Percentiles rank a stretch among this genome's conserved stretches.
phyloP scores from a whole-genome alignment of 2,113 vertebrate genomes.

The Camelus bactrianus region DNA sequence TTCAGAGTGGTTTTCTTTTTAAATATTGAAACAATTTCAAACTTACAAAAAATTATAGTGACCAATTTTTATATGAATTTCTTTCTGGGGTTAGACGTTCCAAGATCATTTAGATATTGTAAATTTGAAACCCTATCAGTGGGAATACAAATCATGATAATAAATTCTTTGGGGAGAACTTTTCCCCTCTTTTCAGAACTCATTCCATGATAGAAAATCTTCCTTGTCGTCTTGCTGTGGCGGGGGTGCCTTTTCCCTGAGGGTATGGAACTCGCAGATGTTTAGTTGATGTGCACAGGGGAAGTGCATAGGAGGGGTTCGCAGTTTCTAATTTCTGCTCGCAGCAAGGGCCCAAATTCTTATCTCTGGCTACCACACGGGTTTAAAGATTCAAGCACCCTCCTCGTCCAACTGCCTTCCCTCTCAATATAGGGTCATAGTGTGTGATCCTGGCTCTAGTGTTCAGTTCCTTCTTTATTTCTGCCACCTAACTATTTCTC shows the following conservation, averaged over 20 bases:
- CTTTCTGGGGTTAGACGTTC: constrained; percentile 11
- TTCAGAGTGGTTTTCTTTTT: not conserved
- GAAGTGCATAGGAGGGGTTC: not conserved
- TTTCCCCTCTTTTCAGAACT: not conserved
- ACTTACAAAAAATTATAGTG: not conserved
- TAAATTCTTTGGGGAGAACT: not conserved
- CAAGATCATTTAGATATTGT: not conserved
- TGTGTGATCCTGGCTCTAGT: not conserved
- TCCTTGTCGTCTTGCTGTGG: not conserved
- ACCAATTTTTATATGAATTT: constrained; percentile 28
- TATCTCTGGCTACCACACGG: not conserved
- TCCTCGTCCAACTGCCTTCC: not conserved
- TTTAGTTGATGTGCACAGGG: not conserved
- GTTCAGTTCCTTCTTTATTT: not conserved
- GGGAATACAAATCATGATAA: not conserved
- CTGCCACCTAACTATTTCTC: not conserved
- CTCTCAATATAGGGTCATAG: not conserved
- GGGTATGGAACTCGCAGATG: not conserved
- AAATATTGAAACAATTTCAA: constrained; percentile 3
- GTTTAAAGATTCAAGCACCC: constrained; percentile 12
- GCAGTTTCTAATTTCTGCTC: not conserved
- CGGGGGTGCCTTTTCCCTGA: not conserved
- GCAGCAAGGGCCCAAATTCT: not conserved
- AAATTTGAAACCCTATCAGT: not conserved
- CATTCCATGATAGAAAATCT: not conserved